phyloP scores from a whole-genome alignment of 2,113 vertebrate species.

The Embiotoca jacksoni region DNA sequence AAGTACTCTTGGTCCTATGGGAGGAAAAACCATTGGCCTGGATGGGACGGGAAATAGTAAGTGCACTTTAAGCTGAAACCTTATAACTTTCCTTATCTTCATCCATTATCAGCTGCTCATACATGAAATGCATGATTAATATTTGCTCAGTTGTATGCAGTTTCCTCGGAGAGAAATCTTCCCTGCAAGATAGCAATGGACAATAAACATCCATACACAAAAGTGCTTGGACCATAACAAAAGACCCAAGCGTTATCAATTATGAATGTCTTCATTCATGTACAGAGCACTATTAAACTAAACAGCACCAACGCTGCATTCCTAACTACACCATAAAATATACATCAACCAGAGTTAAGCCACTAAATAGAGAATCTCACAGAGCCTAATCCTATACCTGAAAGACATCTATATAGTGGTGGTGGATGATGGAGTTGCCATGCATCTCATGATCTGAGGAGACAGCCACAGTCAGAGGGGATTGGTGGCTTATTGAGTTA shows the following conservation, averaged over 20 bases:
- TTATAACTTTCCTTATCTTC: constrained; percentile 46
- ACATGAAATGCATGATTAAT: constrained; percentile 42
- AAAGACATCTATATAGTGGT: not conserved
- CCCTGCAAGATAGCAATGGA: constrained; percentile 18
- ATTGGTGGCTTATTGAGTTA: not conserved
- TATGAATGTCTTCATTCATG: constrained; percentile 56
- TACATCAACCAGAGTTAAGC: constrained; percentile 39
- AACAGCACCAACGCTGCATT: constrained; percentile 47
- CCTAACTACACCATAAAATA: constrained; percentile 56
- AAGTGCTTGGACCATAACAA: constrained; percentile 36
- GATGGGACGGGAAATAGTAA: constrained; percentile 62
- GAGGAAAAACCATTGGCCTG: constrained; percentile 71
- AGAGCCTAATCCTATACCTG: not conserved
- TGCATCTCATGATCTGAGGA: not conserved
- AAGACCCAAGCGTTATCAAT: constrained; percentile 48
- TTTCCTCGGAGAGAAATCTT: constrained; percentile 1
- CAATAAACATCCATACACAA: constrained; percentile 52
- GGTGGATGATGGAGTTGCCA: not conserved
- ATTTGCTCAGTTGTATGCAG: constrained; percentile 18
- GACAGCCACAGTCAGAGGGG: not conserved
- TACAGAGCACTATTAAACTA: constrained; percentile 38
- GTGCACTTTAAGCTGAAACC: constrained; percentile 64
- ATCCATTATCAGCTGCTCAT: constrained; percentile 35
- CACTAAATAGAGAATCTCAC: constrained; percentile 39
- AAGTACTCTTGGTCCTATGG: constrained; percentile 65